Evolutionary conservation across 2,888 invertebrate species (phyloP).

Genomic region (Apodemia hepburni): DNA sequence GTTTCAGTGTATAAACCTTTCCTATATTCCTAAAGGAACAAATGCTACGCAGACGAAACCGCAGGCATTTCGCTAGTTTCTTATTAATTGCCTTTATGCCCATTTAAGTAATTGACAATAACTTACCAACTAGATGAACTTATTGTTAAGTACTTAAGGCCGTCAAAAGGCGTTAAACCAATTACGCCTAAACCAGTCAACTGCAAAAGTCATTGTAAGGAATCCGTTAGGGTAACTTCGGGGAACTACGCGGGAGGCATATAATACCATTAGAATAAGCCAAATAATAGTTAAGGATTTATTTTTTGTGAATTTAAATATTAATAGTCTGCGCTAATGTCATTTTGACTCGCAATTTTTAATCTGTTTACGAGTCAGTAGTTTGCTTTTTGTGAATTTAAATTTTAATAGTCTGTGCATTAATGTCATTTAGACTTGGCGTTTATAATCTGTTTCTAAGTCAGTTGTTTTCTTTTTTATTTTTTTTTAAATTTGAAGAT

Average conservation of each 20-base stretch:
- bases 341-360: conserved; percentile 20
- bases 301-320: not conserved
- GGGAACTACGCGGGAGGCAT: conserved; percentile 58
- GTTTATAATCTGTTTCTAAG: conserved; percentile 27
- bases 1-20: too few relatives aligned
- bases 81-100: too few relatives aligned
- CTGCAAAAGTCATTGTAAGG: not conserved
- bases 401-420: conserved; percentile 10
- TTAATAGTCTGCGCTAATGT: conserved; percentile 6
- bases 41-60: too few relatives aligned
- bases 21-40: too few relatives aligned
- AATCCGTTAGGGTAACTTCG: conserved; percentile 35
- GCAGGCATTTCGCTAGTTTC: too few relatives aligned
- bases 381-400: conserved; percentile 9
- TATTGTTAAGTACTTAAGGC: not conserved
- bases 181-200: not conserved
- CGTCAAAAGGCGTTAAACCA: conserved; percentile 10
- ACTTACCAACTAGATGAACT: not conserved
- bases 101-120: conserved; percentile 6
- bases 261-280: conserved; percentile 41
- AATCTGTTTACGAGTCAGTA: conserved; percentile 25
- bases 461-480: conserved; percentile 20
- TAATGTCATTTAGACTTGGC: not conserved
- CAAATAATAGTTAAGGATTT: conserved; percentile 31
- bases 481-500: not conserved